Evolutionary conservation across 2,797 vertebrate genomes (phyloP), one percentile per base, ranked within the genome.

Genomic region (Morelia viridis): DNA sequence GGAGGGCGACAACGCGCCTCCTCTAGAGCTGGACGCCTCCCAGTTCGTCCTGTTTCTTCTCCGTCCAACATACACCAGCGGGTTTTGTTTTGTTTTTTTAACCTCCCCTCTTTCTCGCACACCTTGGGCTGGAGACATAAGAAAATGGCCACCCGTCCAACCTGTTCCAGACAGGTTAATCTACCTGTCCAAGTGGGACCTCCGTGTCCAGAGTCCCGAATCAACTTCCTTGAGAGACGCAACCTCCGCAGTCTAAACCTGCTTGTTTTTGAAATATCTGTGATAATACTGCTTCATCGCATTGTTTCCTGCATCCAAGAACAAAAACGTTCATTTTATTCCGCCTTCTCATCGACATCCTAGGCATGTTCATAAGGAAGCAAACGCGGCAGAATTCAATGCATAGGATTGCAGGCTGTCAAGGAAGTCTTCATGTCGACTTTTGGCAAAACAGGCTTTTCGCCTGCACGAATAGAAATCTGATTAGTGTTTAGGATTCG

Each of bases 161-260:
- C 92, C 92, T 90, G 92, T 83, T 86, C 58, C 26, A 83, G 88
- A 56, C 87, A 91, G 92, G 92, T 92, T 92, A 11, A 80, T 46
- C 76, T 46, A 35, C 90, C 90, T 80, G 90, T 50, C 87, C 83
- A 56, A 56, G 76, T 76, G 80, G 19, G 85, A 65, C 89, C 71
- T 90, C 89, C 7, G 8, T 46, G 71, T 35, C 19, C 35, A 46
- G 9, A 46, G 76, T 24, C 76, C 76, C 10, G 22, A 57, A 31
- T 61, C 71, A 26, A 50, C 57, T 41, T 24, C 31, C 56, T 28
- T 4, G 46, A 31, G 68, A 17, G 68, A 85, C 13, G 46, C 19
- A 24, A 26, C 53, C 84, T 61, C n/a, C 13, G 60, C 84, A 19
- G 13, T 17, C 65, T 24, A 46, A 85, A 31, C 58, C 57, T 58